Percentiles rank a stretch among this genome's conserved stretches.
Conservation (phyloP, 1,140 invertebrate genomes). For the Choristoneura fumiferana region DNA sequence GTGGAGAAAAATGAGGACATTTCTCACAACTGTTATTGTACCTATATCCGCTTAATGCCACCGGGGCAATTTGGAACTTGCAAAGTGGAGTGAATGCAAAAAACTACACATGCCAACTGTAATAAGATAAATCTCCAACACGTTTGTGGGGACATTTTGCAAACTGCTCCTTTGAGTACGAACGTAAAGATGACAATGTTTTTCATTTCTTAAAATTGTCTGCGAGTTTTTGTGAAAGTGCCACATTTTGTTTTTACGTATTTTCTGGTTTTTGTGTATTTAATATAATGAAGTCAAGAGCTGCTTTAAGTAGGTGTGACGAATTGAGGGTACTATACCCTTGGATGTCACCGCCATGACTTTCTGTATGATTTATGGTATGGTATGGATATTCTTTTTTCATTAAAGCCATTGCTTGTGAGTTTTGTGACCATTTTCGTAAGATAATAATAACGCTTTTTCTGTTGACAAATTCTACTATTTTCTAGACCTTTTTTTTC, state of each 20-base stretch:
- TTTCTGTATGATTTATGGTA: slow-evolving; percentile 4
- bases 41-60: slow-evolving; percentile 8
- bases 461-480: too few relatives aligned
- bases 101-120: slow-evolving; percentile 8
- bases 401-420: neutral
- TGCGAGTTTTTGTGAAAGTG: neutral
- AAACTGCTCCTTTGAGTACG: neutral
- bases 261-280: neutral
- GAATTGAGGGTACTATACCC: neutral
- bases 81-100: slow-evolving; percentile 13
- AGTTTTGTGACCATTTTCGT: neutral
- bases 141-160: neutral
- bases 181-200: neutral
- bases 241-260: neutral
- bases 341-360: neutral
- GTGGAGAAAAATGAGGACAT: slow-evolving; percentile 7
- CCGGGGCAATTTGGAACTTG: slow-evolving; percentile 2
- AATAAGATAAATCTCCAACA: neutral
- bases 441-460: neutral
- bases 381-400: neutral
- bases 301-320: slow-evolving; percentile 4
- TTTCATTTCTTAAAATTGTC: neutral
- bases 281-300: slow-evolving; percentile 8
- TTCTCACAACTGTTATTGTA: slow-evolving; percentile 12
- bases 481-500: too few relatives aligned